phyloP scores from a whole-genome alignment of 1,140 invertebrate species.

The Schlechtendalia chinensis region DNA sequence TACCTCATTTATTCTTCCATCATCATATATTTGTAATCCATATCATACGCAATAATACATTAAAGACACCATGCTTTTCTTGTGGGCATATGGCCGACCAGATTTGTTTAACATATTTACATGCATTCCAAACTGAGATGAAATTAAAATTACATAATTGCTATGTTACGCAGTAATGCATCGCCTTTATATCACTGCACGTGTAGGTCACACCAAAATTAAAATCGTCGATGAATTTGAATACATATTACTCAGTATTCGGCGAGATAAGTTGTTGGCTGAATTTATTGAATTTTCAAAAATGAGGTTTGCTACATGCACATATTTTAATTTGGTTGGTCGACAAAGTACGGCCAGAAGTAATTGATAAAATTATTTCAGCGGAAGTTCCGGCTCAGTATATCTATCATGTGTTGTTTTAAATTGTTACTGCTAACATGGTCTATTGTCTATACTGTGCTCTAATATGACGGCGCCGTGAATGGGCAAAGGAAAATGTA shows the following conservation, averaged over 20 bases:
- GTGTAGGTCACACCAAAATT: conserved; percentile 48
- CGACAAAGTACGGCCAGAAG: too few relatives aligned
- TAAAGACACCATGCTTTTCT: neutral
- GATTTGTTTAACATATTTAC: too few relatives aligned
- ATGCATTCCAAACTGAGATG: conserved; percentile 60
- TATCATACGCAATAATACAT: too few relatives aligned
- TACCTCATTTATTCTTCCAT: too few relatives aligned
- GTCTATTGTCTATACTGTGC: neutral
- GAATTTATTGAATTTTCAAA: conserved; percentile 59
- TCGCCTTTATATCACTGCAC: conserved; percentile 24
- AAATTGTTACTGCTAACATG: neutral
- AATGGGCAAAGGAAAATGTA: neutral
- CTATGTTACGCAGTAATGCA: neutral
- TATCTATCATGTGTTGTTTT: conserved; percentile 54
- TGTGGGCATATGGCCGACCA: conserved; percentile 51
- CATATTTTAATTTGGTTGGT: too few relatives aligned
- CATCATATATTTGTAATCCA: too few relatives aligned
- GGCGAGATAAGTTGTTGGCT: conserved; percentile 51
- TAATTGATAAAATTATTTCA: too few relatives aligned
- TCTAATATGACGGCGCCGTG: neutral
- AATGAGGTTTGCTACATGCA: conserved; percentile 58
- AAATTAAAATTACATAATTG: conserved; percentile 51
- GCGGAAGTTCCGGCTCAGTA: conserved; percentile 58
- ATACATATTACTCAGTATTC: conserved; percentile 52
- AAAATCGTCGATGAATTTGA: conserved; percentile 33